Base-by-base conservation (phyloP, 2,888 invertebrate species). In the Polymixis lichenea region DNA sequence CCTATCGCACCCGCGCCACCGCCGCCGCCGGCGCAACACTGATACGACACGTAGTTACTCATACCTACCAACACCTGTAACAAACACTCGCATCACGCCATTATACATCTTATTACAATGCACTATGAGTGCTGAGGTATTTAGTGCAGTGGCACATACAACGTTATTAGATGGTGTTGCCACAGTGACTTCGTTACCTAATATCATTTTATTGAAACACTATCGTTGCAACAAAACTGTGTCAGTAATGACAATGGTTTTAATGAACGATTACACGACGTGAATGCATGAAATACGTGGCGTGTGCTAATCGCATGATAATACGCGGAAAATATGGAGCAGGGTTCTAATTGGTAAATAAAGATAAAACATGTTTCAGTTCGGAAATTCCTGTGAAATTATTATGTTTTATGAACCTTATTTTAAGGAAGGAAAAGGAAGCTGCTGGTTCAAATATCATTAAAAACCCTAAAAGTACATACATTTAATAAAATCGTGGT, bases 101-200 rank as follows among this genome's bases (percentile, higher is more conserved):
- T 58, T 77, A 49, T 77, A 19, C 58, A 32, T 68, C 71, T 72
- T 84, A 84, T 78, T 71, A 60, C 76, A 65, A 77, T 62, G 28
- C 1, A 65, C 62, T 75, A 77, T 43, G 78, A 61, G 61, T 49
- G 46, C n/a, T 56, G 25, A 38, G n/a, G 9, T 46, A 22, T 56
- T n/a, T 1, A 17, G 43, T 4, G 15, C n/a, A 60, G 17, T 32
- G 9, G 73, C 43, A 78, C 46, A 69, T 25, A 17, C 61, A 71
- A 38, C 53, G 9, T 71, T 65, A 75, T 80, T 32, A 38, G 78
- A 73, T 61, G 72, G 64, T 84, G 82, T 91, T 91, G 91, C 91
- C 90, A 90, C 91, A 92, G 91, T 93, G 92, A 90, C 92, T 92
- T 90, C 88, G 86, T 94, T 93, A 94, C 93, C 91, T 93, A 91